Conservation (phyloP, 2,113 vertebrate genomes). For the Lasiurus cinereus region DNA sequence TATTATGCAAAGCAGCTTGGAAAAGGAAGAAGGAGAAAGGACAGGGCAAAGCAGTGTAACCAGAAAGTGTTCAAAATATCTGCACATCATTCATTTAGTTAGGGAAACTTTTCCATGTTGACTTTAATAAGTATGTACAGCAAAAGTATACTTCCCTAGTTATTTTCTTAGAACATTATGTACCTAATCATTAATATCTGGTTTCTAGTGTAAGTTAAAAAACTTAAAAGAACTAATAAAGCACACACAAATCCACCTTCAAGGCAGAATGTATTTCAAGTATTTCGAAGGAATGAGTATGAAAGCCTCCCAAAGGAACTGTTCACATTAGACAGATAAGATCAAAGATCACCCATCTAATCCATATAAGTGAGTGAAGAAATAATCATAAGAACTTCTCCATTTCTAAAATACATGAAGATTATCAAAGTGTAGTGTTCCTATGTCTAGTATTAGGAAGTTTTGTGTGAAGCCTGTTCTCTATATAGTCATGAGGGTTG, state of each 20-base stretch:
- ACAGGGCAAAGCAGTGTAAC: not conserved
- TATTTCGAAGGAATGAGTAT: constrained; percentile 35
- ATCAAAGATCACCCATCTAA: constrained; percentile 28
- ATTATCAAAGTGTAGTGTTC: not conserved
- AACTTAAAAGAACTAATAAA: constrained; percentile 39
- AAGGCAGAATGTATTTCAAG: constrained; percentile 50
- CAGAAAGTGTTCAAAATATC: not conserved
- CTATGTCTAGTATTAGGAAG: not conserved
- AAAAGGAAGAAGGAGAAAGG: not conserved
- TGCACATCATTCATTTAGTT: not conserved
- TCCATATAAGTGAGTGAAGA: not conserved
- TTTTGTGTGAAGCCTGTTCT: not conserved
- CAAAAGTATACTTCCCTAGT: not conserved
- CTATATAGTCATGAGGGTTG: not conserved
- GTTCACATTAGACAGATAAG: constrained; percentile 16
- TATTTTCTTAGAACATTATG: constrained; percentile 50
- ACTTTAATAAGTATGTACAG: not conserved
- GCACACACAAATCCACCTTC: constrained; percentile 53
- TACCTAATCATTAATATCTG: constrained; percentile 24
- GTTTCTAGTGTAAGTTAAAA: not conserved
- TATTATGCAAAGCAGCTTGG: not conserved
- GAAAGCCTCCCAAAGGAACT: constrained; percentile 8
- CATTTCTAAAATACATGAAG: constrained; percentile 6
- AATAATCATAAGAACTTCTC: not conserved
- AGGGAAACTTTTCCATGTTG: not conserved